Conservation (phyloP, 2,797 vertebrate species). For the Fundulus diaphanus region DNA sequence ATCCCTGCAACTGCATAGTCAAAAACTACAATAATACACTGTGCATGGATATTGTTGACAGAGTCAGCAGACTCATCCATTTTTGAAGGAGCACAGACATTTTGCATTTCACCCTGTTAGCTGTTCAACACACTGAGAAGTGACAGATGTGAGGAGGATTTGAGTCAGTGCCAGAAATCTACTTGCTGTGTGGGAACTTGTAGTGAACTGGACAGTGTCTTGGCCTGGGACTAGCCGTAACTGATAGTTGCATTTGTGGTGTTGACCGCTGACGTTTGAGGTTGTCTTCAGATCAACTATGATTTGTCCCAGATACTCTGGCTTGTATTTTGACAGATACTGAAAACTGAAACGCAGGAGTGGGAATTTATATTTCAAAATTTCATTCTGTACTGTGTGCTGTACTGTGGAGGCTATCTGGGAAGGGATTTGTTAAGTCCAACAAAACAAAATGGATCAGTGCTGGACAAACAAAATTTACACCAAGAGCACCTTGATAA, state of each 20-base stretch:
- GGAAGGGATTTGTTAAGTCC: neutral
- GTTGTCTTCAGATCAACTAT: slow-evolving; percentile 14
- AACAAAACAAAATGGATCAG: neutral
- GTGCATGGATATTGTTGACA: neutral
- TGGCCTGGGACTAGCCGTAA: slow-evolving; percentile 17
- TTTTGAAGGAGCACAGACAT: slow-evolving; percentile 9
- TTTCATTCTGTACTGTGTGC: neutral
- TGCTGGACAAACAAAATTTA: no score
- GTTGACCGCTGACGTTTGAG: slow-evolving; percentile 20
- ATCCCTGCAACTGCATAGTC: neutral
- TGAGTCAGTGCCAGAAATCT: slow-evolving; percentile 5
- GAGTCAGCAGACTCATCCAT: slow-evolving; percentile 18
- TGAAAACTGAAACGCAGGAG: slow-evolving; percentile 10
- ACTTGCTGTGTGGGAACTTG: slow-evolving; percentile 39
- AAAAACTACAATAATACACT: neutral
- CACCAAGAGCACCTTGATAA: no score
- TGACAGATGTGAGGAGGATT: slow-evolving; percentile 16
- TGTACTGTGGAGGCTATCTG: neutral
- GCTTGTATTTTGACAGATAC: neutral
- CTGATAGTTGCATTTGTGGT: slow-evolving; percentile 25
- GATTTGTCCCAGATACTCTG: slow-evolving; percentile 28
- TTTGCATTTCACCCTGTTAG: slow-evolving; percentile 21
- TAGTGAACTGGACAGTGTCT: slow-evolving; percentile 36
- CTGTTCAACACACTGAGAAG: slow-evolving; percentile 21
- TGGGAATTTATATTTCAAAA: slow-evolving; percentile 11